Base-by-base conservation (phyloP, 2,113 vertebrate species). In the Corythornis vintsioides region DNA sequence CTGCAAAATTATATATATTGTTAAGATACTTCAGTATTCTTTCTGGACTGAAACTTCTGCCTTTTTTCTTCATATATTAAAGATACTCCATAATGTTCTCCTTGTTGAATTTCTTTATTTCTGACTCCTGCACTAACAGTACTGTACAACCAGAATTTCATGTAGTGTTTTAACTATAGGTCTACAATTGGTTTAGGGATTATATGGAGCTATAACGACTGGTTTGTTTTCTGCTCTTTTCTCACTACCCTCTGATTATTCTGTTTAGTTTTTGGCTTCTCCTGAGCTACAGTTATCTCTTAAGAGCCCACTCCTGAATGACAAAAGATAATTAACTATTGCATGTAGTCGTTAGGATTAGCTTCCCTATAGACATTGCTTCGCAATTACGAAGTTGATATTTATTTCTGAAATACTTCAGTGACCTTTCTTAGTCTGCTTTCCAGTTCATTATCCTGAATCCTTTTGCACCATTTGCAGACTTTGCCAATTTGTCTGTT, bases 381-480 rank as follows among this genome's bases (percentile, higher is more conserved):
- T 67, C 0, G 1, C 63, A 50, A 6, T 16, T 63, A 66, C 12
- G 0, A 1, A 67, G 25, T 6, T 75, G 31, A 7, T 29, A 61
- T 76, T 77, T 13, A 43, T 56, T 77, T 79, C 56, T 75, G 33
- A 70, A 93, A 63, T 77, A 63, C 24, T 61, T 81, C 10, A 70
- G 45, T 0, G 0, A 45, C 38, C 18, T 59, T 89, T 84, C 75
- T 59, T 60, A 77, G 15, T 53, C 48, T 72, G 31, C 31, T 79
- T 88, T 85, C 43, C 13, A 29, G 19, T 9, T 83, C 42, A 59
- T 88, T 59, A 43, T 35, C 24, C 7, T 72, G 38, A 85, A 75
- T 63, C 59, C 13, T 26, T 65, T 15, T 63, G 28, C 31, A 66
- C 15, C 29, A 48, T 22, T 31, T 88, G 42, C 28, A 64, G 40